Percentiles rank a stretch among this genome's conserved stretches.
Evolutionary conservation across 1,140 invertebrate genomes (phyloP).

Genomic region (Copidosoma floridanum): DNA sequence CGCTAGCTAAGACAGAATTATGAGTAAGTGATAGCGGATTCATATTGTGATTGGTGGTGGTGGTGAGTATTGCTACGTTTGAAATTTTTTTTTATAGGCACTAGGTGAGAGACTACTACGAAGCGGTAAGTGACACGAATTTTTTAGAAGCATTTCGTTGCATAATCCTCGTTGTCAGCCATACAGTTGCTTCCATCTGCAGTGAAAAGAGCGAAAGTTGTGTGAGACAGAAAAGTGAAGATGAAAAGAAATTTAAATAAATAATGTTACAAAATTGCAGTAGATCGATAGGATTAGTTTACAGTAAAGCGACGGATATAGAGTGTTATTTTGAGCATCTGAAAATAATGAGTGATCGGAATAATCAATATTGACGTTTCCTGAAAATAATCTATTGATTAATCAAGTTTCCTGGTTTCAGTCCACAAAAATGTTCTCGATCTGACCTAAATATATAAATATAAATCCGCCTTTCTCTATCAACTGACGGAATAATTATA

Average conservation of each 20-base stretch:
- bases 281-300: not conserved
- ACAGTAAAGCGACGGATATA: too few species aligned
- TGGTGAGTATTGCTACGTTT: too few species aligned
- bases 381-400: conserved; percentile 10
- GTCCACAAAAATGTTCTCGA: not conserved
- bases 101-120: conserved; percentile 56
- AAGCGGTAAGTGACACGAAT: conserved; percentile 48
- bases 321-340: too few species aligned
- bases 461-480: not conserved
- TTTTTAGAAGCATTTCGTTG: conserved; percentile 52
- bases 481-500: not conserved
- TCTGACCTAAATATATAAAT: not conserved
- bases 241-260: conserved; percentile 1
- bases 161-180: conserved; percentile 51
- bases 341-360: not conserved
- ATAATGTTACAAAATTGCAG: not conserved
- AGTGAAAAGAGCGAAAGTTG: conserved; percentile 40
- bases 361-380: too few species aligned
- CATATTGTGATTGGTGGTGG: conserved; percentile 45
- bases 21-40: conserved; percentile 50
- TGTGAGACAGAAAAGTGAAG: not conserved
- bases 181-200: conserved; percentile 58
- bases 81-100: too few species aligned
- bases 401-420: too few species aligned
- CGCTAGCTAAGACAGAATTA: conserved; percentile 44